phyloP scores from a whole-genome alignment of 2,113 vertebrate genomes.

The Pelmatolapia mariae region DNA sequence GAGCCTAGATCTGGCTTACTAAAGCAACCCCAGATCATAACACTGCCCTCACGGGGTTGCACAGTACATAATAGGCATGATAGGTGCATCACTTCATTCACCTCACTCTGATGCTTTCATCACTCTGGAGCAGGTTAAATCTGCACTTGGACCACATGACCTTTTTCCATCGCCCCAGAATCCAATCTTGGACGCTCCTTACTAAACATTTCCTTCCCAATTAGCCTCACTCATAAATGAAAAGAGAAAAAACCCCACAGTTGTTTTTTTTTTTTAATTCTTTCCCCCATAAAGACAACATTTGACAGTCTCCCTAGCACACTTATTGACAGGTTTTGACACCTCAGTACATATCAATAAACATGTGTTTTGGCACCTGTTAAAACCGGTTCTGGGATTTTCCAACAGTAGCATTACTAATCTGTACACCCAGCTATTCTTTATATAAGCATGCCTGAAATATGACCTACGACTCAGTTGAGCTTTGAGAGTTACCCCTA shows the following conservation, averaged over 20 bases:
- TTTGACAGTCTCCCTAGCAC: neutral
- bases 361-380: neutral
- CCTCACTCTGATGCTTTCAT: neutral
- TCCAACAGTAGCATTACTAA: neutral
- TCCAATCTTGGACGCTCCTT: neutral
- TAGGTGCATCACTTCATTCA: neutral
- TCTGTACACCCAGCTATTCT: neutral
- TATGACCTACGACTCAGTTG: neutral
- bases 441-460: neutral
- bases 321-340: neutral
- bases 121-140: neutral
- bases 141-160: neutral
- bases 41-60: neutral
- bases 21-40: neutral
- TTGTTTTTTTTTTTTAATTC: neutral
- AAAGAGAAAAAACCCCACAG: neutral
- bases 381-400: neutral
- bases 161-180: neutral
- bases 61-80: neutral
- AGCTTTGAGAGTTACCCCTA: neutral
- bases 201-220: neutral
- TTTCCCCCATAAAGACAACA: neutral
- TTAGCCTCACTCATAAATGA: neutral
- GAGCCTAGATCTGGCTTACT: neutral
- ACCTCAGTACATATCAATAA: neutral